A percentile compares a stretch with the other conserved stretches of the same genome.
Evolutionary conservation across 1,140 invertebrate genomes (phyloP).

Genomic region (Eurosta solidaginis): DNA sequence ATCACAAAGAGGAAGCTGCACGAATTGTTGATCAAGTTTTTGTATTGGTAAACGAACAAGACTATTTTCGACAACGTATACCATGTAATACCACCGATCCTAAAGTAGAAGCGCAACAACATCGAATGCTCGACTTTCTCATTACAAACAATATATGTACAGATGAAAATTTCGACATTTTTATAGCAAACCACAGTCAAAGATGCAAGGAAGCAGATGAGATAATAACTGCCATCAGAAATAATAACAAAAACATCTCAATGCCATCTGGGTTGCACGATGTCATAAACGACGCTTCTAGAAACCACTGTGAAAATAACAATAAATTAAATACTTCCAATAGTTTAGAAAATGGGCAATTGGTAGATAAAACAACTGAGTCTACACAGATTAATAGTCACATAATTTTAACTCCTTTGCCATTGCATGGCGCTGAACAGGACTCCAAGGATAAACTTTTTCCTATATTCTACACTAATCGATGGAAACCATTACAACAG

Average conservation of each 20-base stretch:
- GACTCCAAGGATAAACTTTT: conserved; percentile 40
- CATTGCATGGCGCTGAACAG: neutral
- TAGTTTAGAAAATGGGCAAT: neutral
- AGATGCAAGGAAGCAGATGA: conserved; percentile 33
- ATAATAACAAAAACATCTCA: neutral
- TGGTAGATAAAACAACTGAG: neutral
- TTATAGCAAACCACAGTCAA: conserved; percentile 36
- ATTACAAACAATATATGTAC: conserved; percentile 38
- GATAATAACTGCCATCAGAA: conserved; percentile 2
- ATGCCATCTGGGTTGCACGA: neutral
- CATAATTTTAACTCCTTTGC: neutral
- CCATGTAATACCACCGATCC: conserved; percentile 39
- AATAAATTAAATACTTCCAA: neutral
- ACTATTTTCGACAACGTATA: conserved; percentile 36
- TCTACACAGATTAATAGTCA: neutral
- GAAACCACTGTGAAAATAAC: neutral
- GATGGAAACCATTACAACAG: conserved; percentile 40
- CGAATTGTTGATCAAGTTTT: conserved; percentile 46
- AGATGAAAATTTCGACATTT: conserved; percentile 40
- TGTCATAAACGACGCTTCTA: neutral
- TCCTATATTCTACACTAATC: conserved; percentile 45
- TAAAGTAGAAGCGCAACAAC: conserved; percentile 28
- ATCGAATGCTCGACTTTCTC: conserved; percentile 33
- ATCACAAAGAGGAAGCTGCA: conserved; percentile 50
- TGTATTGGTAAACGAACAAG: conserved; percentile 44